These are phyloP conservation scores for Helobdella robusta DNA, from an alignment of 2,888 invertebrate genomes.

Conservation along the genomic window DNA sequence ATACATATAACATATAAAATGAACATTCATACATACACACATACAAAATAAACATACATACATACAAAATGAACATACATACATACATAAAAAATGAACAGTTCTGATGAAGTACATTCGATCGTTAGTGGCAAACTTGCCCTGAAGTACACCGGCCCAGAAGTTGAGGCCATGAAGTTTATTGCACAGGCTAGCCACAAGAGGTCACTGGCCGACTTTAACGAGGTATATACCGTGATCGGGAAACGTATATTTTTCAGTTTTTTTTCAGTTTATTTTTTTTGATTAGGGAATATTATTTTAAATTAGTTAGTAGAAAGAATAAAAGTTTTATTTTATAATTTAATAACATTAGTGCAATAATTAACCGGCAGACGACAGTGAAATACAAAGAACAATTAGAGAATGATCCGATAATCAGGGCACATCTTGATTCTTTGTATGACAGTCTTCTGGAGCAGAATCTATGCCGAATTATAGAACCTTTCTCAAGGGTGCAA, in stretches of 20 bases:
- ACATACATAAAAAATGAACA: too few species aligned
- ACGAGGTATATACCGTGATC: constrained; percentile 54
- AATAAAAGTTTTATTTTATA: not conserved
- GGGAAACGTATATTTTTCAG: not conserved
- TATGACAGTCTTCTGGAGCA: constrained; percentile 98
- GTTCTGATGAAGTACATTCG: constrained; percentile 86
- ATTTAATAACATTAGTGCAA: not conserved
- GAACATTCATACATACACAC: too few species aligned
- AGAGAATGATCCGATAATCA: constrained; percentile 89
- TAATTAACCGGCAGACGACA: constrained; percentile 57
- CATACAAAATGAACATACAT: too few species aligned
- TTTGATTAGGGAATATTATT: not conserved
- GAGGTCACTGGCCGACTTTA: constrained; percentile 91
- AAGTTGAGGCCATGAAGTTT: constrained; percentile 94
- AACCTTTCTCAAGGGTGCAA: constrained; percentile 94
- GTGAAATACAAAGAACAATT: constrained; percentile 77
- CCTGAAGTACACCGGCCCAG: constrained; percentile 85
- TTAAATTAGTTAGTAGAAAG: not conserved
- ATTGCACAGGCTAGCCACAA: constrained; percentile 92
- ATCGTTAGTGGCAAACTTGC: constrained; percentile 93
- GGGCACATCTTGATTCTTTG: constrained; percentile 87
- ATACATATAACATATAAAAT: too few species aligned
- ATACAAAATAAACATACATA: too few species aligned
- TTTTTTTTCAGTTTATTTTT: not conserved
- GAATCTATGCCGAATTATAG: constrained; percentile 93